phyloP scores from a whole-genome alignment of 2,113 vertebrate species.

The Lepus europaeus region DNA sequence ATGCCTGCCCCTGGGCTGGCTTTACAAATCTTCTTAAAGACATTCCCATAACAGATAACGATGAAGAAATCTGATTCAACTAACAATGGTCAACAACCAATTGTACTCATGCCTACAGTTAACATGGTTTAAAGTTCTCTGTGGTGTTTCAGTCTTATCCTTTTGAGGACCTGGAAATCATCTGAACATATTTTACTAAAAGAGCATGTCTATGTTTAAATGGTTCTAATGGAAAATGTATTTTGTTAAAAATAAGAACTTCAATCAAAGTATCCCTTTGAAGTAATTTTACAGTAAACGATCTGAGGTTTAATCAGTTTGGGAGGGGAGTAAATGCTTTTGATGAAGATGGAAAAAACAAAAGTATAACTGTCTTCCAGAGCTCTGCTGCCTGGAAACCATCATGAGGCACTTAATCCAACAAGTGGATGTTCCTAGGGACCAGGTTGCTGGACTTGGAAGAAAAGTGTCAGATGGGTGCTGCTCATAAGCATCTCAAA shows the following conservation, averaged over 20 bases:
- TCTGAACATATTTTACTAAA: accelerated
- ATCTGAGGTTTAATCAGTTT: not conserved
- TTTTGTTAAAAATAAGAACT: not conserved
- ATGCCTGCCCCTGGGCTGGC: no score
- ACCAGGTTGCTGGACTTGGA: not conserved
- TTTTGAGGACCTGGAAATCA: accelerated
- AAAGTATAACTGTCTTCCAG: not conserved
- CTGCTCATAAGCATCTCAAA: accelerated
- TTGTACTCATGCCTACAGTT: accelerated
- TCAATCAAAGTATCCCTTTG: not conserved
- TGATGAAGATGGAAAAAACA: not conserved
- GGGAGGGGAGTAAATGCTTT: not conserved
- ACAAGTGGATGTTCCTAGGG: accelerated
- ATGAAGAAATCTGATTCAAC: not conserved
- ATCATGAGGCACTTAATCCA: accelerated
- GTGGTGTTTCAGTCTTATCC: no score
- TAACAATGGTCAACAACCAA: accelerated
- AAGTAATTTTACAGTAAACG: not conserved
- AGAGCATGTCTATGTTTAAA: not conserved
- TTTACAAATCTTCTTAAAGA: accelerated
- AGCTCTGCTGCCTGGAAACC: not conserved
- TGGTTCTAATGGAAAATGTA: not conserved
- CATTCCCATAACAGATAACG: not conserved
- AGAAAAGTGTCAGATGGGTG: accelerated
- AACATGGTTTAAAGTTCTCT: not conserved